A percentile compares a stretch with the other conserved stretches of the same genome.
phyloP scores from a whole-genome alignment of 2,888 invertebrate genomes.

The Smittia aterrima region DNA sequence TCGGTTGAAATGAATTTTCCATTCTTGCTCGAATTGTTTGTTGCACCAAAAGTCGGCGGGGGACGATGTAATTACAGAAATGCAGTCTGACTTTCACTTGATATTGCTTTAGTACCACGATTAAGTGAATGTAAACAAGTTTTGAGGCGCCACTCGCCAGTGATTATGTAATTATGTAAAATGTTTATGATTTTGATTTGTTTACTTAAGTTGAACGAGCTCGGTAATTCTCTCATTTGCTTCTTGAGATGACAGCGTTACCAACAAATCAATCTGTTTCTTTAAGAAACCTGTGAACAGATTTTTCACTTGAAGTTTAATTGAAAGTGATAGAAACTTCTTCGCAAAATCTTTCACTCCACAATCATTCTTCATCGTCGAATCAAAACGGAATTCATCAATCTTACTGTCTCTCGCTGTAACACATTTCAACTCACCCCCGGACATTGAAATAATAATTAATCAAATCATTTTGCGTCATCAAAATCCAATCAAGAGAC shows the following conservation, averaged over 20 bases:
- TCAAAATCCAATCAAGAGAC: conserved; percentile 35
- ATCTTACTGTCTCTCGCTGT: conserved; percentile 17
- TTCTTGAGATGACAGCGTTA: no score
- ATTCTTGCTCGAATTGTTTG: conserved; percentile 7
- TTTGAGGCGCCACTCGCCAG: conserved; percentile 7
- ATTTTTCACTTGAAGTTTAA: neutral
- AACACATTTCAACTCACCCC: neutral
- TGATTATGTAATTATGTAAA: neutral
- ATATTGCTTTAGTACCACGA: neutral
- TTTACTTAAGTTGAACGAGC: no score
- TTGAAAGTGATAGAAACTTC: neutral
- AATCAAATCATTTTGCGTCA: conserved; percentile 38
- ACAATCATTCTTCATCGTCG: no score
- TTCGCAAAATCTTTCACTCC: neutral
- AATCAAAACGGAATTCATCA: conserved; percentile 3
- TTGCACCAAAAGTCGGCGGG: neutral
- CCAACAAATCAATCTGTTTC: no score
- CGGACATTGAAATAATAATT: conserved; percentile 16
- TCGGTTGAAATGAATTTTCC: conserved; percentile 22
- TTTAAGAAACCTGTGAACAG: no score
- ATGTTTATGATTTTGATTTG: neutral
- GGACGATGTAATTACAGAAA: conserved; percentile 37
- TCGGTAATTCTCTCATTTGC: no score
- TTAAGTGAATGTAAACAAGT: neutral
- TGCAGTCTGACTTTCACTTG: conserved; percentile 20